Evolutionary conservation across 2,113 vertebrate genomes (phyloP), one percentile per base, ranked within the genome.

Genomic region (Indicator indicator): DNA sequence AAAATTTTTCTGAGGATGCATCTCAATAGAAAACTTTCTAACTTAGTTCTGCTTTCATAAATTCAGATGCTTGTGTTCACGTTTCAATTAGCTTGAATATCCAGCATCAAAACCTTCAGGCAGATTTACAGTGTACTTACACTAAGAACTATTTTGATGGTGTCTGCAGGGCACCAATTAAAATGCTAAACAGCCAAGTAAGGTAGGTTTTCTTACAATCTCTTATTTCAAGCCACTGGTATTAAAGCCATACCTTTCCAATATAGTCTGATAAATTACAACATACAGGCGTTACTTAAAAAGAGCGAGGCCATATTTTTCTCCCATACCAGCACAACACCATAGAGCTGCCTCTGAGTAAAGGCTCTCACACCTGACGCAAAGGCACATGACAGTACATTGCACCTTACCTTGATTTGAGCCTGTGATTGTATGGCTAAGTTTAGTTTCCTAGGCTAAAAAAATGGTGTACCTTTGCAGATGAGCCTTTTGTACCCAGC

Each of bases 171-270:
- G 26, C n/a, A 68, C 16, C 38, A 68, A 60, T 72, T 75, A 81
- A 81, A 81, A 78, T 33, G 27, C 17, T 54, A 64, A 89, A 74
- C 77, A 86, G 42, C 30, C 50, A 81, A 15, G n/a, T 88, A 93
- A 81, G 36, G 8, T 36, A 72, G 44, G 9, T 62, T 75, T 79
- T n/a, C n/a, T 59, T 32, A 62, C 23, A 56, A 71, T 15, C 33
- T 91, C 44, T 42, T 62, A 70, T 24, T 84, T 59, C 56, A 92
- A 32, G 10, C 4, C 1, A 3, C 8, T 19, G 23, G 12, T 83
- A 59, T 70, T 79, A 48, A 82, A 89, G 10, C 9, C 13, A 52
- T 4, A 54, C 2, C 9, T 4, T 46, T 38, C 32, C n/a, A 88
- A 38, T 18, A 27, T 82, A 50, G 7, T 52, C n/a, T 63, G 46